Evolutionary conservation across 2,113 vertebrate species (phyloP).

Genomic region (Passer montanus): DNA sequence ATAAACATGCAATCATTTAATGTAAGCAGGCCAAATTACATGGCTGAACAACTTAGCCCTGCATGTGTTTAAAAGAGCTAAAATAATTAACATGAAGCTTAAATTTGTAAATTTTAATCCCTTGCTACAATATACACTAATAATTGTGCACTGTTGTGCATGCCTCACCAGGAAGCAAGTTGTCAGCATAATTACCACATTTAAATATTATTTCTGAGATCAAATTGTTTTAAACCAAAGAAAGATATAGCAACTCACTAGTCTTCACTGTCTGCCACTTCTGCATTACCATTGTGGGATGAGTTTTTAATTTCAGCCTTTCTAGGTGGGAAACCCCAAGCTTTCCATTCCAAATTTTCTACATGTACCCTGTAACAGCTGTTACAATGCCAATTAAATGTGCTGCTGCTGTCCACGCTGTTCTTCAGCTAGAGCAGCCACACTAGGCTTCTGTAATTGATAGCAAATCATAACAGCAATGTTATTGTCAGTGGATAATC

Average conservation of each 20-base stretch:
- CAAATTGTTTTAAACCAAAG: background rate
- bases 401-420: background rate
- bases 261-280: background rate
- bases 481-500: background rate
- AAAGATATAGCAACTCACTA: background rate
- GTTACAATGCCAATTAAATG: background rate
- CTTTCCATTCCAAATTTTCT: background rate
- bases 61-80: background rate
- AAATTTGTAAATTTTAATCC: background rate
- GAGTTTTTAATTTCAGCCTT: background rate
- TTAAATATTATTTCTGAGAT: background rate
- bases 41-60: background rate
- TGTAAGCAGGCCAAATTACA: background rate
- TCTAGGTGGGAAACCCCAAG: background rate
- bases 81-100: background rate
- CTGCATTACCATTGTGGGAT: fast-evolving
- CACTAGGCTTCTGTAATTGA: background rate
- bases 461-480: background rate
- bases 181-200: background rate
- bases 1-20: background rate
- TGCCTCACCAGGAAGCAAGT: background rate
- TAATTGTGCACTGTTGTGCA: background rate
- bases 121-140: background rate
- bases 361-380: fast-evolving
- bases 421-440: background rate